Evolutionary conservation across 2,797 vertebrate genomes (phyloP), one percentile per base, ranked within the genome.

Genomic region (Oreochromis grahami): DNA sequence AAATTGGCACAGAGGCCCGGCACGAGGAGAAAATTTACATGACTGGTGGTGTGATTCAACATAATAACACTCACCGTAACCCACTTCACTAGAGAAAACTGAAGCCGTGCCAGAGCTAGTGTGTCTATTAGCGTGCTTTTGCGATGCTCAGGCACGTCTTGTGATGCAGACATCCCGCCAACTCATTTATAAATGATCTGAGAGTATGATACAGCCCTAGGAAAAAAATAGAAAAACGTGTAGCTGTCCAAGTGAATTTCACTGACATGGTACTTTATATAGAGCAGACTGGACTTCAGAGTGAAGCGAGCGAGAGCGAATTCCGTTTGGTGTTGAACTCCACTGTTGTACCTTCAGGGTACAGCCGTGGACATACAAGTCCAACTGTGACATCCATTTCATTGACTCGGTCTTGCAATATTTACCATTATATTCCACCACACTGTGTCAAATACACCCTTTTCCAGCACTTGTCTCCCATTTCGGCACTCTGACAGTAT

Each of bases 181-280:
- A 92, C 94, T 96, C 95, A 96, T 96, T 95, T 95, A 96, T 96
- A 96, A 96, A 96, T 97, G 94, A 96, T 96, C 95, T 95, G 85
- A 96, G 93, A 86, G 85, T 91, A 95, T 94, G 92, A 95, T 95
- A 94, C 91, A 93, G 88, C 93, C 91, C 85, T 84, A 90, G 94
- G 92, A 92, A 85, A 85, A 93, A 91, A 92, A 82, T 13, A 74
- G 89, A 93, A 93, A 95, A 95, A 93, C 84, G 84, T 95, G 93
- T 90, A 92, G 90, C 94, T 95, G 96, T 95, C 95, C 79, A 83
- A 93, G 92, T 87, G 88, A 85, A 95, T 96, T 94, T 91, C 89
- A 87, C 92, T 94, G 90, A 94, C 92, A 92, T 43, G 88, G 83
- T 84, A 90, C 87, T 93, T 96, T 94, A 92, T 93, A 91, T 91